Conservation (phyloP, 2,888 invertebrate genomes). For the Ypsolopha scabrella region DNA sequence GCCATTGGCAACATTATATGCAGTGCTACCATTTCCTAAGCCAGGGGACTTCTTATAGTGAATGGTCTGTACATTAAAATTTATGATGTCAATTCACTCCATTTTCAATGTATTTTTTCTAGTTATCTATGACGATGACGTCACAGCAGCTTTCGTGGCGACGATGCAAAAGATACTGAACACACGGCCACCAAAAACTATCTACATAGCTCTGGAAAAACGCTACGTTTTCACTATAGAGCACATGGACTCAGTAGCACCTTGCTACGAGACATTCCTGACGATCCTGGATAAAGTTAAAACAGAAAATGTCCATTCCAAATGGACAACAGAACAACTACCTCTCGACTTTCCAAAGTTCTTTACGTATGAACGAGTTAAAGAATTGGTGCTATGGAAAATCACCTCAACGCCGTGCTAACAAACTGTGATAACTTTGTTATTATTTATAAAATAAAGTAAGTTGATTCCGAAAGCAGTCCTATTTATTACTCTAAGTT, state of each 20-base stretch:
- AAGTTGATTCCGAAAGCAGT: neutral
- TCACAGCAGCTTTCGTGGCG: constrained; percentile 83
- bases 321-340: constrained; percentile 73
- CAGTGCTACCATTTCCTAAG: too few species aligned
- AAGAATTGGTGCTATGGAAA: constrained; percentile 81
- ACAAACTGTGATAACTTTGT: constrained; percentile 25
- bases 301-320: constrained; percentile 42
- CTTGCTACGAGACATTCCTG: constrained; percentile 88
- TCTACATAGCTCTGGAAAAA: constrained; percentile 86
- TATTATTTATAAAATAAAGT: constrained; percentile 7
- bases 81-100: too few species aligned
- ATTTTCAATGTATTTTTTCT: constrained; percentile 42
- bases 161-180: constrained; percentile 77
- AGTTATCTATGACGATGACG: constrained; percentile 88
- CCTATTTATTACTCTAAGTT: neutral
- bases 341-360: constrained; percentile 82
- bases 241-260: constrained; percentile 85
- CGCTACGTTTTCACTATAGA: constrained; percentile 87
- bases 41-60: too few species aligned
- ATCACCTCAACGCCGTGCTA: constrained; percentile 51
- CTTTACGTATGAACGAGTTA: constrained; percentile 84
- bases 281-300: constrained; percentile 66
- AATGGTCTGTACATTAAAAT: too few species aligned
- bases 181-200: constrained; percentile 67
- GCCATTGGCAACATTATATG: too few species aligned